These are phyloP conservation scores for Andrena bicolor DNA, from an alignment of 2,888 invertebrate genomes.

Conservation along the genomic window DNA sequence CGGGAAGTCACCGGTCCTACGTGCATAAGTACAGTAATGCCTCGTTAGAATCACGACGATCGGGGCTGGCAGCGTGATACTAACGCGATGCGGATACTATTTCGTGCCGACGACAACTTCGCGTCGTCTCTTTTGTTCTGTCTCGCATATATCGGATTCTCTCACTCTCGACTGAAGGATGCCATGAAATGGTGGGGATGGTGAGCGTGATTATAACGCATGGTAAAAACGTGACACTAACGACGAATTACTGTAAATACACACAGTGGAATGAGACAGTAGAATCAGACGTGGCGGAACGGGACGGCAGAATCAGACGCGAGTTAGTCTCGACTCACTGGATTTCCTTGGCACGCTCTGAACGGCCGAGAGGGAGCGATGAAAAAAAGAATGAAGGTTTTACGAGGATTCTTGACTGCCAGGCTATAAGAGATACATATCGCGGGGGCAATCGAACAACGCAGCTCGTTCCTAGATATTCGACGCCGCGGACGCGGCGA, in stretches of 20 bases:
- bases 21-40: too few species aligned
- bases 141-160: too few species aligned
- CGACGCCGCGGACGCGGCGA: constrained; percentile 25
- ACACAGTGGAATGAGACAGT: background rate
- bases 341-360: constrained; percentile 15
- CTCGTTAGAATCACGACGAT: too few species aligned
- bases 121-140: too few species aligned
- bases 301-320: background rate
- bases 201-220: too few species aligned
- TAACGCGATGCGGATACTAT: too few species aligned
- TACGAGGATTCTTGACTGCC: constrained; percentile 13
- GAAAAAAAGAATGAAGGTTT: constrained; percentile 2
- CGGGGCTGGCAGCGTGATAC: too few species aligned
- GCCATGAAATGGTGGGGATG: too few species aligned
- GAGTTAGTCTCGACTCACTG: background rate
- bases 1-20: background rate
- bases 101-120: too few species aligned
- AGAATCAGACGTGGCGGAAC: background rate
- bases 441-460: constrained; percentile 23
- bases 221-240: too few species aligned
- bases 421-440: background rate
- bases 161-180: too few species aligned
- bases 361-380: background rate
- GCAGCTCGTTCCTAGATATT: constrained; percentile 32
- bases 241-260: too few species aligned